These are phyloP conservation scores for Catostomus latipinnis DNA, from an alignment of 2,797 vertebrate species.

Conservation along the genomic window DNA sequence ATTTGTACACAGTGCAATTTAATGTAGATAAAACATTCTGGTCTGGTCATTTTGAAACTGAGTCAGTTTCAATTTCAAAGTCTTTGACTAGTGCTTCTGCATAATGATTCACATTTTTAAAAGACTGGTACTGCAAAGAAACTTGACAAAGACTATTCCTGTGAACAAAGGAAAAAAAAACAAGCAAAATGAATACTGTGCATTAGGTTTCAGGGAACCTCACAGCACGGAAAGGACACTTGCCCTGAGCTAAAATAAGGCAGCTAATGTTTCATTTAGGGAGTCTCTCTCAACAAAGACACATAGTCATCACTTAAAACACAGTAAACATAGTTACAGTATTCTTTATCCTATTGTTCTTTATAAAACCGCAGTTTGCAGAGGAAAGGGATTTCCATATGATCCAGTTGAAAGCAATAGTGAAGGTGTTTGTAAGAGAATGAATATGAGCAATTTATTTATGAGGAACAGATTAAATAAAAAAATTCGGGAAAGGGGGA, in stretches of 20 bases:
- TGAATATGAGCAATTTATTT: neutral
- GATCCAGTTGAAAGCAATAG: too few relatives aligned
- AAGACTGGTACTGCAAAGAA: too few relatives aligned
- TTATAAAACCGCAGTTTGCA: too few relatives aligned
- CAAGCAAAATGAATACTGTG: constrained; percentile 25
- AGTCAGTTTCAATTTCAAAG: too few relatives aligned
- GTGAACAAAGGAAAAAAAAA: constrained; percentile 26
- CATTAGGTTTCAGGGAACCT: constrained; percentile 24
- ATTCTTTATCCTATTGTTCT: too few relatives aligned
- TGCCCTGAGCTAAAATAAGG: constrained; percentile 32
- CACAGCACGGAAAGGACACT: constrained; percentile 23
- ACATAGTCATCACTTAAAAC: neutral
- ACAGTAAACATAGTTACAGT: neutral
- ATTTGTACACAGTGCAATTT: too few relatives aligned
- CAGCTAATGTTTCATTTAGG: constrained; percentile 17
- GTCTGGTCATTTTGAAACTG: too few relatives aligned
- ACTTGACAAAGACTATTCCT: neutral
- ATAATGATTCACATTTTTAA: too few relatives aligned
- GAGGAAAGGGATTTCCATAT: too few relatives aligned
- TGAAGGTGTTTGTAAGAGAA: neutral
- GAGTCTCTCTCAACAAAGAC: constrained; percentile 6
- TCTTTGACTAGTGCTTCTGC: too few relatives aligned
- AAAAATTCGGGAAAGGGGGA: neutral
- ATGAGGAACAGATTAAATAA: neutral
- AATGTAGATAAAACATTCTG: too few relatives aligned